These are phyloP conservation scores for Lerista edwardsae DNA, from an alignment of 2,797 vertebrate species.

Conservation along the genomic window DNA sequence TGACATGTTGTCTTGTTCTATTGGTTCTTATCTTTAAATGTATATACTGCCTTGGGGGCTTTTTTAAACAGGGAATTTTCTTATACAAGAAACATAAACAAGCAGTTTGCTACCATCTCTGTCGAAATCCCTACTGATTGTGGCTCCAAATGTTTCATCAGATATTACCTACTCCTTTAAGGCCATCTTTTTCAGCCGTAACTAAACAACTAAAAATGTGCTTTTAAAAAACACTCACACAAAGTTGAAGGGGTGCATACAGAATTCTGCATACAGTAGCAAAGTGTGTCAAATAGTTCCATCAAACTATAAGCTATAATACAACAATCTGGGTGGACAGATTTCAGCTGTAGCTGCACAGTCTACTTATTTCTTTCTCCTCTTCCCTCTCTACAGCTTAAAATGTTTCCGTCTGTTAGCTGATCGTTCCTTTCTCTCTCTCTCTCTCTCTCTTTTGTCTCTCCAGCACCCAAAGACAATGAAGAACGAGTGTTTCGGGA, in stretches of 20 bases:
- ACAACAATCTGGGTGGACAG: background rate
- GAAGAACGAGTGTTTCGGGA: slow-evolving; percentile 94
- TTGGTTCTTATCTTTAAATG: too few relatives aligned
- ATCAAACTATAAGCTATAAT: background rate
- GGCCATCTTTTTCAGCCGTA: background rate
- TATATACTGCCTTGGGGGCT: too few relatives aligned
- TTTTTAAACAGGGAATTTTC: too few relatives aligned
- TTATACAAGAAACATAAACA: too few relatives aligned
- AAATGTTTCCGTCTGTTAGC: background rate
- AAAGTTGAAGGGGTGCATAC: background rate
- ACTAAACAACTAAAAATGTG: too few relatives aligned
- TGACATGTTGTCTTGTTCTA: too few relatives aligned
- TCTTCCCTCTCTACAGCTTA: background rate
- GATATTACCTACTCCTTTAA: background rate
- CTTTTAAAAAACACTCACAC: too few relatives aligned
- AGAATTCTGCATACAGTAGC: background rate
- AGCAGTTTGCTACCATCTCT: too few relatives aligned
- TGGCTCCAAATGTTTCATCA: background rate
- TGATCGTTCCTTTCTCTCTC: background rate
- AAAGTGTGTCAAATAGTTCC: background rate
- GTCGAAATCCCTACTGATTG: too few relatives aligned
- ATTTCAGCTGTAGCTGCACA: background rate
- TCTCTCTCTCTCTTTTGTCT: slow-evolving; percentile 23
- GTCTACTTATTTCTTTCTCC: background rate
- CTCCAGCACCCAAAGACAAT: slow-evolving; percentile 88